Base-by-base conservation (phyloP, 37 sponge, comb jelly and placozoan genomes). In the Chondrosia reniformis region DNA sequence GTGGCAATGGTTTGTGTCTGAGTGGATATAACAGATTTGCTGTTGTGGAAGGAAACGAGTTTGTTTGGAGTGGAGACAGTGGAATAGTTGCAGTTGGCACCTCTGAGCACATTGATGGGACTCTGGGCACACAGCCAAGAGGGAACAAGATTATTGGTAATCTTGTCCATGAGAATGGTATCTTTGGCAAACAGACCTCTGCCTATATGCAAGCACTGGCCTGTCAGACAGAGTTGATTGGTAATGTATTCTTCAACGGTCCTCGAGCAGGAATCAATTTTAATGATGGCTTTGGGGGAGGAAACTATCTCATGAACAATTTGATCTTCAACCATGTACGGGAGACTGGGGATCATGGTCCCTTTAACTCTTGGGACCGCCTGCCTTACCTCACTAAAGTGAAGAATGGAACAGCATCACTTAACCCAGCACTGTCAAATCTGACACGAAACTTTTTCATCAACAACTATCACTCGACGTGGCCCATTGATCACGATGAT, bases 271-370 rank as follows among this genome's bases (percentile, higher is more conserved):
- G 86, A 19, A 65, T 86, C 67, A 86, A 86, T 61, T 86, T 86
- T 49, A 86, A 86, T 45, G 86, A 86, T 80, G 81, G 81, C 7
- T 86, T 86, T 81, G 86, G 79, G 30, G 86, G 86, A 46, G 86
- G 81, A 12, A 58, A 80, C 43, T 19, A 63, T 15, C 31, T 86
- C 5, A 43, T 44, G 33, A 61, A 75, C n/a, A 86, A 86, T 57
- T 55, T 86, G 25, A 42, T 75, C 33, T 86, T 86, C 67, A 86
- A 86, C 76, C 39, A 82, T 25, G 86, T 86, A 6, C 52, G 86
- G 9, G 86, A 86, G 56, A 86, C 86, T 1, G 86, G 67, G 9
- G 86, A 86, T 54, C 81, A 81, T 39, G 86, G 86, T 64, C 75
- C 81, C 30, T 86, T 86, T 27, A 86, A 86, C 73, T 73, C 63